Conservation (phyloP, 2,113 vertebrate species). For the Cyprinodon brontotheroides region DNA sequence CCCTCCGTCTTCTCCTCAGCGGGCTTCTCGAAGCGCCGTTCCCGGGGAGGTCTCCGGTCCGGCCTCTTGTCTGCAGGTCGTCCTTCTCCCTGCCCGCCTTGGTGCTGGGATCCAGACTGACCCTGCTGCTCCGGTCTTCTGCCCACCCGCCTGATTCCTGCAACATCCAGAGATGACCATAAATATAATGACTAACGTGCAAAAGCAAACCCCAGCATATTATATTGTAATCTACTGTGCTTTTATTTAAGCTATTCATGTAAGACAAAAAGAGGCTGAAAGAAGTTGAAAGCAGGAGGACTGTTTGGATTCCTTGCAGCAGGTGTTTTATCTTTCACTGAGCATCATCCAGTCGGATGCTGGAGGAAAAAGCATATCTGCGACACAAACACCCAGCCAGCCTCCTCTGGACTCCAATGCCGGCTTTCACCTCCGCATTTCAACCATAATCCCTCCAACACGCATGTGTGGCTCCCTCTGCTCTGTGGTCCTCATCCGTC, state of each 20-base stretch:
- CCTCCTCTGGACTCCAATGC: background rate
- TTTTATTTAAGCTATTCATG: background rate
- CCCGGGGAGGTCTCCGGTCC: constrained; percentile 93
- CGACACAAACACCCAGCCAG: constrained; percentile 15
- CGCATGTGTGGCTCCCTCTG: background rate
- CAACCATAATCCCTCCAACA: background rate
- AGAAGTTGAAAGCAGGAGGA: background rate
- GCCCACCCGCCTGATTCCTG: constrained; percentile 95
- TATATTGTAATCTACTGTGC: too few species aligned
- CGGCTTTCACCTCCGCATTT: background rate
- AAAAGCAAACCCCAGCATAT: too few species aligned
- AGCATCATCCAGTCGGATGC: constrained; percentile 38
- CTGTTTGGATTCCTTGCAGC: background rate
- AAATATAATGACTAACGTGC: background rate
- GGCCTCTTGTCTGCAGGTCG: constrained; percentile 90
- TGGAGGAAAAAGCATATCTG: constrained; percentile 31
- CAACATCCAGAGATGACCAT: constrained; percentile 25
- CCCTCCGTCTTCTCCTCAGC: constrained; percentile 90
- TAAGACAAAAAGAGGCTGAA: background rate
- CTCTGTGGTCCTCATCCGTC: background rate
- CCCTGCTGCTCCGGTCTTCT: constrained; percentile 90
- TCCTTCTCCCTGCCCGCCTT: constrained; percentile 86
- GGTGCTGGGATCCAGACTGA: constrained; percentile 75
- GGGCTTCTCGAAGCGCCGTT: constrained; percentile 93
- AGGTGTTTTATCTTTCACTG: constrained; percentile 1